Evolutionary conservation across 2,797 vertebrate species (phyloP).

Genomic region (Xiphorhynchus erythropygius): DNA sequence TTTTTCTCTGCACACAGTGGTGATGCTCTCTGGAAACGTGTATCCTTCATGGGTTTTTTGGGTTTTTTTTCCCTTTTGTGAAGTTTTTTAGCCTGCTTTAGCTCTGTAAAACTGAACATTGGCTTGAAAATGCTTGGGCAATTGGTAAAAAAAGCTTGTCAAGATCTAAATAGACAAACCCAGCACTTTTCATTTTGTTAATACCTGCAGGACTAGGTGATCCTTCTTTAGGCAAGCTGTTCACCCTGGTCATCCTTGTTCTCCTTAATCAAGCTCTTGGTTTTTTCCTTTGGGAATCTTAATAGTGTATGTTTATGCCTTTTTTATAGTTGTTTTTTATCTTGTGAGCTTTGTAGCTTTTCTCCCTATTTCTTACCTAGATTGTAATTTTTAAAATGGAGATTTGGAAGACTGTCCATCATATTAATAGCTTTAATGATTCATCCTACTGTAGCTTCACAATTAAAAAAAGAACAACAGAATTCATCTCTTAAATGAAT

Average conservation of each 20-base stretch:
- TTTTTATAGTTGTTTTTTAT: neutral
- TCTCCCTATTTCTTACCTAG: neutral
- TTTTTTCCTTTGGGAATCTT: neutral
- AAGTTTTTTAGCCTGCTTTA: neutral
- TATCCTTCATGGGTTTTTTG: neutral
- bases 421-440: constrained; percentile 13
- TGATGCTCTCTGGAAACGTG: neutral
- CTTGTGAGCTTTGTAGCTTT: neutral
- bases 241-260: neutral
- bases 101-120: neutral
- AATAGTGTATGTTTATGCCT: neutral
- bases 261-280: neutral
- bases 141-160: neutral
- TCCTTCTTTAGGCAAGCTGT: neutral
- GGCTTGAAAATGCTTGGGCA: neutral
- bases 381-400: neutral
- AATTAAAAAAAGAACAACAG: constrained; percentile 54
- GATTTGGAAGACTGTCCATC: neutral
- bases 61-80: neutral
- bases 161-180: neutral
- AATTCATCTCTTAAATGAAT: neutral
- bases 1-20: neutral
- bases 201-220: neutral
- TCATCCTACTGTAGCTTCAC: constrained; percentile 16
- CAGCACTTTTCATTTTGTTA: neutral